phyloP scores from a whole-genome alignment of 2,888 invertebrate species.

The Neocrepidodera transversa region DNA sequence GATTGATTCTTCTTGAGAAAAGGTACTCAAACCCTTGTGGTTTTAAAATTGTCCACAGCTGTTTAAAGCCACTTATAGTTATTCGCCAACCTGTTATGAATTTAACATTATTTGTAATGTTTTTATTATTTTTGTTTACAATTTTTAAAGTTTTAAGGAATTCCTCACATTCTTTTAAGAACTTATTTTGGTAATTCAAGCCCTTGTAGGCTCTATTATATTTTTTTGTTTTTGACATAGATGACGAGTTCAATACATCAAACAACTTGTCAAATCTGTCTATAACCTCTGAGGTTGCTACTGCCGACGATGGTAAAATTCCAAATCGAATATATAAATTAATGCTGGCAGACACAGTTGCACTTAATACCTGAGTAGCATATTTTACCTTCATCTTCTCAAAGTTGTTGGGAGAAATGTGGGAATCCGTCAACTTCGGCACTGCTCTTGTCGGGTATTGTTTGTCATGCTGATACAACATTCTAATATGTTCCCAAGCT shows the following conservation, averaged over 20 bases:
- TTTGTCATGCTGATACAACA: conserved; percentile 24
- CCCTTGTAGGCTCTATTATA: background rate
- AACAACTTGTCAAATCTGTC: conserved; percentile 24
- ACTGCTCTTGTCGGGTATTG: conserved; percentile 12
- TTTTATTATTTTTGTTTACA: too few species aligned
- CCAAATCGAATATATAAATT: conserved; percentile 27
- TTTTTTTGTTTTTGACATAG: background rate
- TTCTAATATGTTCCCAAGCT: conserved; percentile 3
- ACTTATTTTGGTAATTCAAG: background rate
- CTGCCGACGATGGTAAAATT: conserved; percentile 11
- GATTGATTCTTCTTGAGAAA: background rate
- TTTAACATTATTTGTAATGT: too few species aligned
- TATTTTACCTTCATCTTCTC: conserved; percentile 42
- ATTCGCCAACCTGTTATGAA: too few species aligned
- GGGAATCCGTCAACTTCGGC: conserved; percentile 25
- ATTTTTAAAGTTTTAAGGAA: too few species aligned
- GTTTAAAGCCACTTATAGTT: background rate
- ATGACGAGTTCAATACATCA: conserved; percentile 13
- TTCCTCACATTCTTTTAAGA: too few species aligned
- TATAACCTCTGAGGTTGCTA: conserved; percentile 14
- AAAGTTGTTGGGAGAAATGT: conserved; percentile 30
- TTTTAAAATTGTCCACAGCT: background rate
- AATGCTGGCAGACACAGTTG: conserved; percentile 37
- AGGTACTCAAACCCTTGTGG: background rate
- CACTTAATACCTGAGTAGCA: conserved; percentile 40